Percentiles rank a stretch among this genome's conserved stretches.
Evolutionary conservation across 2,113 vertebrate genomes (phyloP).

Genomic region (Epinephelus fuscoguttatus): DNA sequence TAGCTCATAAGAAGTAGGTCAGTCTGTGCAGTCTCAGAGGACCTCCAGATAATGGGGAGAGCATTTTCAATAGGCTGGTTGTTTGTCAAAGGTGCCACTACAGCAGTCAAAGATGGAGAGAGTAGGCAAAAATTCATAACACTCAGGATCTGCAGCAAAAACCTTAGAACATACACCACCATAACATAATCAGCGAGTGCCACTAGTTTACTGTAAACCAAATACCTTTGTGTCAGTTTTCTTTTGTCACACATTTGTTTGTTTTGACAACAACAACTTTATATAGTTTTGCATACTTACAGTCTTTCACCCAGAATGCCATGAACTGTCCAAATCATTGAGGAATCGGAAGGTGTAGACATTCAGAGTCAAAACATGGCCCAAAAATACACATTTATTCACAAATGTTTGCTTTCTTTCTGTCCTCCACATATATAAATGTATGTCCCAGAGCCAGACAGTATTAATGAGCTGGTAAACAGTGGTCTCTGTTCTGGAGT

Average conservation of each 20-base stretch:
- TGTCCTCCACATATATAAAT: background rate
- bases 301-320: too few relatives aligned
- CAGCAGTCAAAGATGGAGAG: background rate
- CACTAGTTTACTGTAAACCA: background rate
- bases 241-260: too few relatives aligned
- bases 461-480: slow-evolving; percentile 34
- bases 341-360: too few relatives aligned
- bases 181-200: background rate
- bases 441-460: background rate
- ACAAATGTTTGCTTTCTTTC: background rate
- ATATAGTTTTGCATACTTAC: background rate
- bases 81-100: background rate
- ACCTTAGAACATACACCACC: background rate
- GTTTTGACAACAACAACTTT: too few relatives aligned
- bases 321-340: background rate
- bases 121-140: background rate
- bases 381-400: background rate
- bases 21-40: background rate
- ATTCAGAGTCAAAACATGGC: background rate
- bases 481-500: slow-evolving; percentile 11
- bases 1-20: background rate
- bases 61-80: background rate
- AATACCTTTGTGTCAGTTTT: background rate
- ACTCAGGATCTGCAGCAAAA: background rate
- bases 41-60: background rate